Evolutionary conservation across 1,140 invertebrate species (phyloP).

Genomic region (Drosophila athabasca): DNA sequence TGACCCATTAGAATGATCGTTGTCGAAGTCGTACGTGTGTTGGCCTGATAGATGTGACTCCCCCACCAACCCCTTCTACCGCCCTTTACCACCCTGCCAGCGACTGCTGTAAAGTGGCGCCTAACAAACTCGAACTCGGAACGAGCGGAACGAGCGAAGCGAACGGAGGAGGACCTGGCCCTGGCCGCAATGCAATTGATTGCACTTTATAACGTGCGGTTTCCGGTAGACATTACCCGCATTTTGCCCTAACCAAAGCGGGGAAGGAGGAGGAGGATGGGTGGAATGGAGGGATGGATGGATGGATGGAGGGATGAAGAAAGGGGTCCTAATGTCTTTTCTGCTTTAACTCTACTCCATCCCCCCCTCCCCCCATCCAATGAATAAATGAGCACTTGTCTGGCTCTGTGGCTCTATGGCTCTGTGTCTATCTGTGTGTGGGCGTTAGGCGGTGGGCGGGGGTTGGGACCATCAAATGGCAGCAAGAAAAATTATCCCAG

Average conservation of each 20-base stretch:
- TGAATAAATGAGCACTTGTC: slow-evolving; percentile 82
- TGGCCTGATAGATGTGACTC: slow-evolving; percentile 63
- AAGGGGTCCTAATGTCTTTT: slow-evolving; percentile 72
- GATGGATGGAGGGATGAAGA: slow-evolving; percentile 11
- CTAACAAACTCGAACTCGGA: slow-evolving; percentile 55
- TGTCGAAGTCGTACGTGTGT: slow-evolving; percentile 76
- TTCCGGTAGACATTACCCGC: slow-evolving; percentile 81
- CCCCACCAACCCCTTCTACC: neutral
- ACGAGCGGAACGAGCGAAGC: slow-evolving; percentile 10
- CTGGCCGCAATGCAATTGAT: slow-evolving; percentile 79
- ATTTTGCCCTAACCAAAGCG: slow-evolving; percentile 69
- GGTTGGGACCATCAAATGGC: slow-evolving; percentile 63
- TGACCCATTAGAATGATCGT: slow-evolving; percentile 82
- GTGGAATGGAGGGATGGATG: slow-evolving; percentile 5
- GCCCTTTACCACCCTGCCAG: slow-evolving; percentile 7
- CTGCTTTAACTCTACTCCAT: slow-evolving; percentile 48
- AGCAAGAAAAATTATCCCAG: slow-evolving; percentile 82
- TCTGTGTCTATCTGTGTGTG: slow-evolving; percentile 11
- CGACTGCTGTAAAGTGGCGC: slow-evolving; percentile 62
- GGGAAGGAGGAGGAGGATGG: slow-evolving; percentile 13
- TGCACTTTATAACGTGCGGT: slow-evolving; percentile 82
- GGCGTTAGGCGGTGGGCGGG: slow-evolving; percentile 4
- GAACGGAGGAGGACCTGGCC: slow-evolving; percentile 19
- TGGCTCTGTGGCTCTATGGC: slow-evolving; percentile 21
- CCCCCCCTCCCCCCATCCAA: slow-evolving; percentile 25